phyloP scores from a whole-genome alignment of 2,888 invertebrate species.

The Bibio marci region DNA sequence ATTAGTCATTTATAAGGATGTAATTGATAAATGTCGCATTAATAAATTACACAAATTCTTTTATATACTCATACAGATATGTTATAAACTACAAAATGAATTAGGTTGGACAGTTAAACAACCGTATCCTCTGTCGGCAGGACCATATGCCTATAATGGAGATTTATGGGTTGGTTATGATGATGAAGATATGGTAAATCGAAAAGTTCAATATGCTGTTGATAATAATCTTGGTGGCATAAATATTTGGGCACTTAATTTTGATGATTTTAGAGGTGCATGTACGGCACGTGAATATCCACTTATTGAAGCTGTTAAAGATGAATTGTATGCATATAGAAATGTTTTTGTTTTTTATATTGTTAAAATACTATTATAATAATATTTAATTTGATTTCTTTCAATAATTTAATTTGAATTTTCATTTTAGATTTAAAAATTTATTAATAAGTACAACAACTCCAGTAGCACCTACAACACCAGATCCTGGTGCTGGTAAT shows the following conservation, averaged over 20 bases:
- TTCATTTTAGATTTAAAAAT: too few species aligned
- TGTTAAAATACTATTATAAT: too few species aligned
- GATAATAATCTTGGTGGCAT: conserved; percentile 67
- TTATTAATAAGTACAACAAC: conserved; percentile 33
- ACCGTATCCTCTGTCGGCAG: conserved; percentile 67
- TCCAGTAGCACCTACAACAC: conserved; percentile 60
- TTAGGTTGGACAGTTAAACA: conserved; percentile 63
- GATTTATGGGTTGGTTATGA: conserved; percentile 93
- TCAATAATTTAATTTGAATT: too few species aligned
- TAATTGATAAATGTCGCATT: too few species aligned
- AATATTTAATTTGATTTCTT: background rate
- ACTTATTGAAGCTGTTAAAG: conserved; percentile 78
- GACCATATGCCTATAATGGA: conserved; percentile 72
- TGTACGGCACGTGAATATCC: conserved; percentile 79
- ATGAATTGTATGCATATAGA: conserved; percentile 53
- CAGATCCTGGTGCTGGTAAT: conserved; percentile 39
- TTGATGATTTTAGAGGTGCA: conserved; percentile 83
- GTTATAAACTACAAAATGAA: background rate
- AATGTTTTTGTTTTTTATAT: too few species aligned
- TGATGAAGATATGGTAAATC: conserved; percentile 63
- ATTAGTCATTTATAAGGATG: too few species aligned
- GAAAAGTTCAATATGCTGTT: conserved; percentile 71
- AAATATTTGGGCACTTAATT: conserved; percentile 58
- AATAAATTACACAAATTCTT: too few species aligned
- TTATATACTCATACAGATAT: too few species aligned